Base-by-base conservation (phyloP, 2,113 vertebrate genomes). In the Myotis yumanensis region DNA sequence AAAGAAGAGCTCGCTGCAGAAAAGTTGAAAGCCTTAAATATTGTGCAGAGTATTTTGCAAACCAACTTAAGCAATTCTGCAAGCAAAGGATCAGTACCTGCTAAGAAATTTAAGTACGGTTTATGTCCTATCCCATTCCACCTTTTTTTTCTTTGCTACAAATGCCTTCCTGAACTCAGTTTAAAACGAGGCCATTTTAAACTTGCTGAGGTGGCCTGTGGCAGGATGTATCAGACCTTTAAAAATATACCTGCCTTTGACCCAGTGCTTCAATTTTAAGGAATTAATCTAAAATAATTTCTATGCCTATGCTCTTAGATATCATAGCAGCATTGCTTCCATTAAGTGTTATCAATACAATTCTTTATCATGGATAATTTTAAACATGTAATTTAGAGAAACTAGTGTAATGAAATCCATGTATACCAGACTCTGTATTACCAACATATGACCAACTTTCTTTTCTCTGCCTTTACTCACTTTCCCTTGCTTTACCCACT, bases 81-180 rank as follows among this genome's bases (percentile, higher is more conserved):
- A 52, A 97, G 88, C 96, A 99, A 98, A 98, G 94, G 77, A 52
- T 90, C 90, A 3, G 84, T 25, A 62, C 98, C 98, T 96, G 93
- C 97, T 46, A 99, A 99, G 95, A 98, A 98, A 86, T 99, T 99
- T 98, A 99, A 98, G 99, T 99, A 98, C 54, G 98, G 37, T 6
- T 91, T 48, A 69, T 68, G 3, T 0, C 2, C 71, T 46, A 15
- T 54, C n/a, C 35, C 30, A 16, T 64, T 52, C 28, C 46, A 46
- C 9, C 16, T 4, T 95, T 6, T 73, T 89, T 86, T 88, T 11
- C 52, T 88, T 95, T 93, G 59, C 73, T 46, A 72, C 51, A 90
- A 81, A 72, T 94, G 8, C 9, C n/a, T 73, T 79, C 16, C 59
- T 86, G 18, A 91, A 84, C 23, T 90, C 30, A 59, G 12, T 93